Conservation (phyloP, 1,140 invertebrate species). For the Hypsibius dujardini region DNA sequence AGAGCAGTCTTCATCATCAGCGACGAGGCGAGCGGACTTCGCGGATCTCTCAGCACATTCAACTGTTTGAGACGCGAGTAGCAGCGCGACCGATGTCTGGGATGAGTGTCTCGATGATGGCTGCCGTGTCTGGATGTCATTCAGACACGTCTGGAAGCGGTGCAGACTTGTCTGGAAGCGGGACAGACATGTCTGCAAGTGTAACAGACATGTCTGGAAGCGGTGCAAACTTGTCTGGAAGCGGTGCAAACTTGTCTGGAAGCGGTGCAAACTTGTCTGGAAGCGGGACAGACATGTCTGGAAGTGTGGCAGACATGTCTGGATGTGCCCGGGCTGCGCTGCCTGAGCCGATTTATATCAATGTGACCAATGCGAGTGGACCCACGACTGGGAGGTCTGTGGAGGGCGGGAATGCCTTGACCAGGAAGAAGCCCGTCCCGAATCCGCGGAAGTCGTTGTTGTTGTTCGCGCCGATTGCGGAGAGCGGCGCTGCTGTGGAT, state of each 20-base stretch:
- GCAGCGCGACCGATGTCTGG: neutral
- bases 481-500: too few species aligned
- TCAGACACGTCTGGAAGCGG: neutral
- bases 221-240: too few species aligned
- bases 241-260: too few species aligned
- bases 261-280: too few species aligned
- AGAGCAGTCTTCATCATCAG: neutral
- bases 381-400: too few species aligned
- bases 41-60: constrained; percentile 9
- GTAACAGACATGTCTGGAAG: neutral
- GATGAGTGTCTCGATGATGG: neutral
- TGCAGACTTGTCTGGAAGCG: neutral
- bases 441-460: neutral
- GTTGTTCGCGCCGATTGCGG: too few species aligned
- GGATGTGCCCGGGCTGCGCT: too few species aligned
- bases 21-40: neutral
- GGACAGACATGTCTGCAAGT: neutral
- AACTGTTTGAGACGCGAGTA: constrained; percentile 2
- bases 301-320: too few species aligned
- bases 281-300: too few species aligned
- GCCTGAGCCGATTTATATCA: too few species aligned
- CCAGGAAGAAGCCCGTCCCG: neutral
- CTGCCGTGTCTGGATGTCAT: neutral
- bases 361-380: too few species aligned
- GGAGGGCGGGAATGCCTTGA: too few species aligned